Conservation (phyloP, 2,888 invertebrate species). For the Synanthedon tipuliformis region DNA sequence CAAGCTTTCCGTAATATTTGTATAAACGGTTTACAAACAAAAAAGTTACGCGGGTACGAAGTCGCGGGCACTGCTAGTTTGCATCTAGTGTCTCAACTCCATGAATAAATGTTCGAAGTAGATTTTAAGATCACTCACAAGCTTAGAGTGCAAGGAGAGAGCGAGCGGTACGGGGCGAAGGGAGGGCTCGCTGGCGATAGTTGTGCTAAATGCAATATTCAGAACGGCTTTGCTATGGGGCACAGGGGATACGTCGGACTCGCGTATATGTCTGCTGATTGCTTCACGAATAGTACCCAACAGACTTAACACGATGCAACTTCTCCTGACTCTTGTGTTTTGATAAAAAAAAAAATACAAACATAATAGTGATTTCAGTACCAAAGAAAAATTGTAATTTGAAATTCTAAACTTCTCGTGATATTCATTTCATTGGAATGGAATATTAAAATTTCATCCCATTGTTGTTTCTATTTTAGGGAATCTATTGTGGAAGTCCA, state of each 20-base stretch:
- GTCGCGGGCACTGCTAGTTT: too few species aligned
- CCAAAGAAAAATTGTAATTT: too few species aligned
- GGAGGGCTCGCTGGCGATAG: neutral
- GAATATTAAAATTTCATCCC: too few species aligned
- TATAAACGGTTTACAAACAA: too few species aligned
- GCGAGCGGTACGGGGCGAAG: neutral
- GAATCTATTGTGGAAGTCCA: too few species aligned
- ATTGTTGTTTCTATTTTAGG: too few species aligned
- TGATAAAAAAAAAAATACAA: too few species aligned
- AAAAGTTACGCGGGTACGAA: too few species aligned
- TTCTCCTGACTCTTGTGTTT: conserved; percentile 14
- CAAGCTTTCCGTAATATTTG: too few species aligned
- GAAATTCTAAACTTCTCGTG: too few species aligned
- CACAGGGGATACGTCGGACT: conserved; percentile 41
- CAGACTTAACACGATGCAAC: conserved; percentile 30
- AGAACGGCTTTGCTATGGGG: conserved; percentile 43
- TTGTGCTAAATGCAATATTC: conserved; percentile 55
- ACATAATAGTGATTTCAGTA: too few species aligned
- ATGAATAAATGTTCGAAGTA: neutral
- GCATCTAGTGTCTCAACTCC: neutral
- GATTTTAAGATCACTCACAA: neutral
- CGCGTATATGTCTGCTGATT: conserved; percentile 51
- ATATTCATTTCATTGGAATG: too few species aligned
- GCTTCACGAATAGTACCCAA: conserved; percentile 41
- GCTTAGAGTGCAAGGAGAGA: neutral